phyloP scores from a whole-genome alignment of 2,888 invertebrate genomes.

The Onthophagus sagittarius region DNA sequence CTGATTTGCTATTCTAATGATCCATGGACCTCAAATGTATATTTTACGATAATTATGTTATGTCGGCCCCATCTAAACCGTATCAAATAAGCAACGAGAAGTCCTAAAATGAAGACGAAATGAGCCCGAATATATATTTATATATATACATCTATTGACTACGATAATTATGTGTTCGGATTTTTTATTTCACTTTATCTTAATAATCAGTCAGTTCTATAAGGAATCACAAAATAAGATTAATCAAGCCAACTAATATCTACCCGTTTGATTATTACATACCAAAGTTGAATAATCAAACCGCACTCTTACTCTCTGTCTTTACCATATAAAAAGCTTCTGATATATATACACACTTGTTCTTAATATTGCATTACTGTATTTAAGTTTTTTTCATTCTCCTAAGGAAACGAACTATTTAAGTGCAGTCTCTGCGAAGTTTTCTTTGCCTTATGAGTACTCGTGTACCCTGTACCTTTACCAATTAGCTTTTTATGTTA shows the following conservation, averaged over 20 bases:
- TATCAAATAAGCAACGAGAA: slow-evolving; percentile 36
- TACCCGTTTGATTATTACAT: background rate
- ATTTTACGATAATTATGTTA: slow-evolving; percentile 25
- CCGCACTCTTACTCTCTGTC: slow-evolving; percentile 28
- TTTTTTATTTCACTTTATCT: slow-evolving; percentile 22
- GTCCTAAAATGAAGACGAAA: background rate
- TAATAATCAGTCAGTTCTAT: slow-evolving; percentile 29
- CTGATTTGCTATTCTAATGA: slow-evolving; percentile 48
- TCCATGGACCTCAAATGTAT: slow-evolving; percentile 41
- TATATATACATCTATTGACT: slow-evolving; percentile 43
- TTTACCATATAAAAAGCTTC: slow-evolving; percentile 49
- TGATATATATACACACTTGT: slow-evolving; percentile 44
- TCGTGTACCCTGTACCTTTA: slow-evolving; percentile 41
- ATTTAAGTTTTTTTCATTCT: background rate
- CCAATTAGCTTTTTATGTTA: background rate
- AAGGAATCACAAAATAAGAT: slow-evolving; percentile 20
- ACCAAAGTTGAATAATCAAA: slow-evolving; percentile 1
- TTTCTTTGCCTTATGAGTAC: slow-evolving; percentile 21
- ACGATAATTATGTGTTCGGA: slow-evolving; percentile 23
- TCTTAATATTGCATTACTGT: slow-evolving; percentile 40
- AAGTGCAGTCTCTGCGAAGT: slow-evolving; percentile 38
- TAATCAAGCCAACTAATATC: slow-evolving; percentile 28
- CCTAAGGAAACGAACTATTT: slow-evolving; percentile 36
- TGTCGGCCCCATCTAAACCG: slow-evolving; percentile 35
- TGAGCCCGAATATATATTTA: slow-evolving; percentile 16